Base-by-base conservation (phyloP, 2,113 vertebrate genomes). In the Spea bombifrons region DNA sequence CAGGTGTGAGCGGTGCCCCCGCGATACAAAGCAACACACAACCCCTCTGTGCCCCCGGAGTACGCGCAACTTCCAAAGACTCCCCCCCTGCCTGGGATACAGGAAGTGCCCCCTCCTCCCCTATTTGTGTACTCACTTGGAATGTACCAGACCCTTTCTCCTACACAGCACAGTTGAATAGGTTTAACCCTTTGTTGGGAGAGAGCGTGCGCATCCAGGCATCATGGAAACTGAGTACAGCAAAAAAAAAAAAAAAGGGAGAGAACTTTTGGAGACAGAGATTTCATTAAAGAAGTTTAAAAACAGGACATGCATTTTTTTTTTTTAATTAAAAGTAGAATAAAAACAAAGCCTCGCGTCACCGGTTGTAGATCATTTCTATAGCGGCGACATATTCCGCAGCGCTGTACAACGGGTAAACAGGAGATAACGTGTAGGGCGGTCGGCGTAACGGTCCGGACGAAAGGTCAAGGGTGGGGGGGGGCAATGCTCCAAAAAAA, bases 81-180 rank as follows among this genome's bases (percentile, higher is more conserved):
- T 46, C 12, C 71, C 3, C n/a, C 16, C 64, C 64, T 10, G 64
- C 6, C 50, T 49, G 64, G 64, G 64, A 67, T 68, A 80, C 78
- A 80, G 78, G 78, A 80, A 74, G 65, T 80, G n/a, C 70, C 71
- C 71, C 78, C 78, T 80, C 78, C 78, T 74, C 78, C 78, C 71
- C 78, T 61, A 80, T 73, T 68, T 80, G 45, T 48, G 70, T 65
- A 59, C 78, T 80, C 68, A 66, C 15, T 48, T 78, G 76, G 76
- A 80, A 80, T 74, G 78, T 68, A 50, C 78, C 78, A 80, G 78
- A 48, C 71, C 71, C 78, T 30, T 30, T 57, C 78, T 80, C 78
- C 78, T 74, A 80, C 78, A 74, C 71, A 44, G 71, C 64, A 17
- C 71, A 73, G 44, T n/a, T 1, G 78, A 66, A 45, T 30, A 57